Percentiles rank a stretch among this genome's conserved stretches.
Evolutionary conservation across 2,797 vertebrate species (phyloP).

Genomic region (Alcedo atthis): DNA sequence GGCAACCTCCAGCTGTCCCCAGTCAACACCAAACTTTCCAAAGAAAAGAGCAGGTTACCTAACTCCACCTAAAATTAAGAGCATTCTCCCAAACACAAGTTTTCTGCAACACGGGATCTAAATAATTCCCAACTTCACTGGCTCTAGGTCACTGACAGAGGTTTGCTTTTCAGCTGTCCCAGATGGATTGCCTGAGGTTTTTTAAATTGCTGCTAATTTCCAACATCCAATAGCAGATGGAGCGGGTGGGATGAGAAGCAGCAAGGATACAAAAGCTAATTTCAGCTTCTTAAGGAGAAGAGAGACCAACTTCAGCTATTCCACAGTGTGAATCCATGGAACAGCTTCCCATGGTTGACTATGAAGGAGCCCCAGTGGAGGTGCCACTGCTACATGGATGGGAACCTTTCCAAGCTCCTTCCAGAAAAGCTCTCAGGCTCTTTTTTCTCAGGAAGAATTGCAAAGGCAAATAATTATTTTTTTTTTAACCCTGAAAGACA

Average conservation of each 20-base stretch:
- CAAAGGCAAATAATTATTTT: background rate
- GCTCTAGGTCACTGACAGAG: background rate
- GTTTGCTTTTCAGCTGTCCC: background rate
- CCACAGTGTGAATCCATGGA: background rate
- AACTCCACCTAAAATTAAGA: background rate
- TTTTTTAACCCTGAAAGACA: background rate
- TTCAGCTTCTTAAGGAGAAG: background rate
- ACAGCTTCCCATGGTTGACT: background rate
- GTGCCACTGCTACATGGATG: accelerated
- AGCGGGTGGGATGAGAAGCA: background rate
- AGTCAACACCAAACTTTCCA: background rate
- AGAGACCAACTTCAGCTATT: background rate
- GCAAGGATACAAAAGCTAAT: background rate
- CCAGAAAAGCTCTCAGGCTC: background rate
- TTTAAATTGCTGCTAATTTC: background rate
- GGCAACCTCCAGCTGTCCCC: background rate
- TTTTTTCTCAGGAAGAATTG: background rate
- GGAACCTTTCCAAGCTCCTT: background rate
- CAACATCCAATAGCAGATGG: background rate
- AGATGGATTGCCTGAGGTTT: background rate
- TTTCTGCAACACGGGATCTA: background rate
- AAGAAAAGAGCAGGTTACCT: background rate
- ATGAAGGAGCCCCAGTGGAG: background rate
- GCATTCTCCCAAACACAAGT: background rate
- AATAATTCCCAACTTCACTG: conserved; percentile 21